These are phyloP conservation scores for Drosophila nigritarsus DNA, from an alignment of 2,888 invertebrate species.

Conservation along the genomic window DNA sequence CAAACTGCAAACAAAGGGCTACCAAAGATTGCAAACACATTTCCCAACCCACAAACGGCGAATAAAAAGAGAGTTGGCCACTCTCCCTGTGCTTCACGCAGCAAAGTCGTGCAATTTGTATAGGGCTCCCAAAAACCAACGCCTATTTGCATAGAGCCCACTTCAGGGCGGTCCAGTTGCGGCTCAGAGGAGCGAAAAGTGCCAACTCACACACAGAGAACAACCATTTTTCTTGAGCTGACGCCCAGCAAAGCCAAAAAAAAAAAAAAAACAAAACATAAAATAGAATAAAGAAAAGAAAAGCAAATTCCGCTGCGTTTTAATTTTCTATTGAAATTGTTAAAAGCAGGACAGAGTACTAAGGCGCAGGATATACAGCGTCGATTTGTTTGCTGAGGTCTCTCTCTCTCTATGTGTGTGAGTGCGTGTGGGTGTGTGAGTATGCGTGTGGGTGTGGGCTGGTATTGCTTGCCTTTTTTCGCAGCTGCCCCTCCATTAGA, in stretches of 20 bases:
- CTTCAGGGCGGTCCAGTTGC: slow-evolving; percentile 28
- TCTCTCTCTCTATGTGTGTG: background rate
- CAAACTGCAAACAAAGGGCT: slow-evolving; percentile 57
- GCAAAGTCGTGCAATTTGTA: slow-evolving; percentile 59
- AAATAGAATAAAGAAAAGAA: slow-evolving; percentile 38
- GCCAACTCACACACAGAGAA: slow-evolving; percentile 54
- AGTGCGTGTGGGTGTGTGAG: background rate
- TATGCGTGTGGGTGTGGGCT: slow-evolving; percentile 3
- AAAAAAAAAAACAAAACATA: background rate
- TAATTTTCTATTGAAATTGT: slow-evolving; percentile 77
- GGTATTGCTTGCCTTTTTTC: slow-evolving; percentile 50
- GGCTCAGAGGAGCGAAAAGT: slow-evolving; percentile 36
- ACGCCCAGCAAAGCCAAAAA: slow-evolving; percentile 31
- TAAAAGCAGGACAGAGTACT: slow-evolving; percentile 49
- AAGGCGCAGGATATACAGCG: slow-evolving; percentile 4
- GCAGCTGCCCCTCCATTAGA: slow-evolving; percentile 49
- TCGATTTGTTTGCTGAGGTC: slow-evolving; percentile 12
- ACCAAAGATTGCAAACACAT: slow-evolving; percentile 24
- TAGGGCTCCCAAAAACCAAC: slow-evolving; percentile 43
- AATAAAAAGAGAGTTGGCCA: slow-evolving; percentile 15
- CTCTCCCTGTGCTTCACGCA: slow-evolving; percentile 5
- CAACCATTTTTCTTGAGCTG: slow-evolving; percentile 72
- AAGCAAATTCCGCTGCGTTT: slow-evolving; percentile 66
- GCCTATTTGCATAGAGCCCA: slow-evolving; percentile 66
- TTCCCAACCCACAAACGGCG: slow-evolving; percentile 7